phyloP scores from a whole-genome alignment of 2,888 invertebrate genomes.

The Volucella zonaria region DNA sequence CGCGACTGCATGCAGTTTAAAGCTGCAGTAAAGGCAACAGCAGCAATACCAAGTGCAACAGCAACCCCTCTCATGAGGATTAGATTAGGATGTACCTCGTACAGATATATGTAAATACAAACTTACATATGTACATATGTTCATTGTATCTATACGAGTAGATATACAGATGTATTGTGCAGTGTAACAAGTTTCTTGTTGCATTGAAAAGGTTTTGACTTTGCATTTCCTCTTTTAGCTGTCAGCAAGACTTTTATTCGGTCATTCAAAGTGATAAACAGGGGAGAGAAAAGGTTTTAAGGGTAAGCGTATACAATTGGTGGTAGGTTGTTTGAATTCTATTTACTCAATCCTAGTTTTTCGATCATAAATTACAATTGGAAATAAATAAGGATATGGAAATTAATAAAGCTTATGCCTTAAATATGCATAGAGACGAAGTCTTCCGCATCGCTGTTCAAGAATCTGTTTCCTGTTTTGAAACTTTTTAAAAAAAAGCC shows the following conservation, averaged over 20 bases:
- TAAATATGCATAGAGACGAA: too few relatives aligned
- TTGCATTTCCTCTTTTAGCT: constrained; percentile 29
- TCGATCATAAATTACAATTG: too few relatives aligned
- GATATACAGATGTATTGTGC: constrained; percentile 23
- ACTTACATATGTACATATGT: too few relatives aligned
- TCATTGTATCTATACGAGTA: constrained; percentile 13
- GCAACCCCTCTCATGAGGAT: constrained; percentile 52
- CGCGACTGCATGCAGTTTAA: constrained; percentile 35
- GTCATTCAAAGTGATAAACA: constrained; percentile 20
- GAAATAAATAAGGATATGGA: too few relatives aligned
- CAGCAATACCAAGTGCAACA: neutral
- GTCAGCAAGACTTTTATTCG: neutral
- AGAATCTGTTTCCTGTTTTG: too few relatives aligned
- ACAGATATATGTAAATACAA: neutral
- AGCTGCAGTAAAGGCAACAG: constrained; percentile 7
- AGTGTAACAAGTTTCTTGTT: constrained; percentile 47
- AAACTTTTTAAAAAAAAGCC: too few relatives aligned
- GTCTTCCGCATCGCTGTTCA: too few relatives aligned
- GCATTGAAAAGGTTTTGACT: constrained; percentile 29
- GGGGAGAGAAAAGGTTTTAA: neutral
- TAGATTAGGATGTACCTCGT: constrained; percentile 41
- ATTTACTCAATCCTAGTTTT: neutral
- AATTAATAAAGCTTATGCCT: too few relatives aligned
- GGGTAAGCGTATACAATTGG: neutral
- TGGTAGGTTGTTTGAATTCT: neutral